Conservation (phyloP, 2,888 invertebrate genomes). For the Drosophila colorata region DNA sequence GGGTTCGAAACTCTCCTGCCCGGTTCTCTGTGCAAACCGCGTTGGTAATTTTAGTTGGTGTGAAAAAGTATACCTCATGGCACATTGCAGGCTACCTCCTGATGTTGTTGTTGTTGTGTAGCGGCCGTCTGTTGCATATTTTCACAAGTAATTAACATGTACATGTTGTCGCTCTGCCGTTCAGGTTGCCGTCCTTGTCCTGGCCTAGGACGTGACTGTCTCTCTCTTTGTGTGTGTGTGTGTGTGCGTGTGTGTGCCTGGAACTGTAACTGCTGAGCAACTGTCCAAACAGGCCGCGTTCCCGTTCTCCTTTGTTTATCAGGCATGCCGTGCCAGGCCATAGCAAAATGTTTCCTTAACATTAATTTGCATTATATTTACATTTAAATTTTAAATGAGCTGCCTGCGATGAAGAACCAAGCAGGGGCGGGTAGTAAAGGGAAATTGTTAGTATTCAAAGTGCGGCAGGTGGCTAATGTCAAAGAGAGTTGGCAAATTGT, state of each 20-base stretch:
- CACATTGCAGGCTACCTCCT: constrained; percentile 57
- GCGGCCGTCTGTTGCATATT: constrained; percentile 75
- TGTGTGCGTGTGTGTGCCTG: constrained; percentile 13
- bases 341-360: constrained; percentile 69
- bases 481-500: constrained; percentile 26
- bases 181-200: constrained; percentile 41
- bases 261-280: constrained; percentile 50
- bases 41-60: constrained; percentile 66
- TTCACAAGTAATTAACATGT: constrained; percentile 81
- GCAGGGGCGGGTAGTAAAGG: neutral
- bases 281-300: constrained; percentile 68
- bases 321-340: constrained; percentile 38
- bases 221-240: constrained; percentile 7
- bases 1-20: constrained; percentile 22
- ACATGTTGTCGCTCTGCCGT: constrained; percentile 56
- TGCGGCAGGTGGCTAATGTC: constrained; percentile 37
- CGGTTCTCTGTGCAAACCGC: constrained; percentile 5
- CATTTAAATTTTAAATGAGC: constrained; percentile 71
- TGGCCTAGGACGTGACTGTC: constrained; percentile 40
- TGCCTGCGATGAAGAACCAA: neutral
- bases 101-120: constrained; percentile 18
- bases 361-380: constrained; percentile 76
- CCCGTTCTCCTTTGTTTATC: constrained; percentile 55
- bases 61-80: constrained; percentile 71
- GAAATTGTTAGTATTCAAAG: neutral